phyloP scores from a whole-genome alignment of 2,797 vertebrate species.

The Ptychobarbus kaznakovi region DNA sequence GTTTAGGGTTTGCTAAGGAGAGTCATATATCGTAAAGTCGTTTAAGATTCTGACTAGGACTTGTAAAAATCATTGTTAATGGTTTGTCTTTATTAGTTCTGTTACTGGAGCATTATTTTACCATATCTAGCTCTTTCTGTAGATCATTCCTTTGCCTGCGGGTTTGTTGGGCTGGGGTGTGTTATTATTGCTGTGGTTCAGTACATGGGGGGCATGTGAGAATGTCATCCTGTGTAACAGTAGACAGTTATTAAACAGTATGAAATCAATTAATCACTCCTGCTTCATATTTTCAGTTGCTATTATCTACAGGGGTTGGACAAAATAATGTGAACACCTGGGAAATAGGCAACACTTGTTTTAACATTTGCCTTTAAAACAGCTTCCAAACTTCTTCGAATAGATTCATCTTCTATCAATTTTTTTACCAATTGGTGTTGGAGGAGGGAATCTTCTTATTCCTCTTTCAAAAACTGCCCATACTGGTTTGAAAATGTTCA shows the following conservation, averaged over 20 bases:
- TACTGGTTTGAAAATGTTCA: not conserved
- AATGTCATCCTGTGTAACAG: not conserved
- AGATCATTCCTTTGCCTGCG: not conserved
- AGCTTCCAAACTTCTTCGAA: not conserved
- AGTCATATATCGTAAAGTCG: not conserved
- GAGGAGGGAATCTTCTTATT: not conserved
- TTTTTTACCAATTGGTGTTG: not conserved
- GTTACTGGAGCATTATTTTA: slow-evolving; percentile 5
- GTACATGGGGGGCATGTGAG: not conserved
- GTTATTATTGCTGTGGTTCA: not conserved
- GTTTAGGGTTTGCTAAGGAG: not conserved
- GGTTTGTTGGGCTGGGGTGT: not conserved
- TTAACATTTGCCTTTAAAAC: not conserved
- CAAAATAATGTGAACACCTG: not conserved
- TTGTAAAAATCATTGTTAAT: slow-evolving; percentile 1
- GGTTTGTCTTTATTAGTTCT: slow-evolving; percentile 16
- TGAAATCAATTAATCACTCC: not conserved
- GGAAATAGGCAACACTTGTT: not conserved
- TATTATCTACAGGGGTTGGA: not conserved
- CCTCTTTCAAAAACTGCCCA: not conserved
- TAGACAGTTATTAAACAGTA: not conserved
- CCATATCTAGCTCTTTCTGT: not conserved
- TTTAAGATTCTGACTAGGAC: not conserved
- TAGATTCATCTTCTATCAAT: not conserved
- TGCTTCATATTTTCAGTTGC: not conserved